Evolutionary conservation across 2,888 invertebrate genomes (phyloP).

Genomic region (Dynastes grantii): DNA sequence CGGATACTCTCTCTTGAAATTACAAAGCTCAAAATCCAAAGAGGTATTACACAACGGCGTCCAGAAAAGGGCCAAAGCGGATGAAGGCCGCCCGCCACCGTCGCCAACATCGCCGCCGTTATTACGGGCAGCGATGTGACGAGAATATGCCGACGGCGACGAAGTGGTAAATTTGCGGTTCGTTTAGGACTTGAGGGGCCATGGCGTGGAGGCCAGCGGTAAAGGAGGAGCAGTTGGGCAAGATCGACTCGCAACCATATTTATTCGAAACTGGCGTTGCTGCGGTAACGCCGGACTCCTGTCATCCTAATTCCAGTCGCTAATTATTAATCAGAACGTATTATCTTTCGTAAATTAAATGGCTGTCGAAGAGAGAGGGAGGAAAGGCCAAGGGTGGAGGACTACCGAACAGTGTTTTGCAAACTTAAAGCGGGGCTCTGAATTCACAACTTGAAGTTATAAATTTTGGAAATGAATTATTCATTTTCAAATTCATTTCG

Average conservation of each 20-base stretch:
- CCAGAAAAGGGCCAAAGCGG: background rate
- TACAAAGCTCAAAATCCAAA: slow-evolving; percentile 22
- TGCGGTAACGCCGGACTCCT: slow-evolving; percentile 25
- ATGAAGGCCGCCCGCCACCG: background rate
- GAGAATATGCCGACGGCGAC: slow-evolving; percentile 7
- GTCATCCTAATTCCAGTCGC: slow-evolving; percentile 18
- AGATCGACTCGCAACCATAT: background rate
- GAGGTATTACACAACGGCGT: background rate
- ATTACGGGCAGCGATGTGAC: background rate
- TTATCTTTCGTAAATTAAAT: slow-evolving; percentile 37
- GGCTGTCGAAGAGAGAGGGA: background rate
- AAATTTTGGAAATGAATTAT: too few species aligned
- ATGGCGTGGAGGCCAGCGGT: too few species aligned
- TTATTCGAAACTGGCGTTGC: slow-evolving; percentile 8
- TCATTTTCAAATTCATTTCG: too few species aligned
- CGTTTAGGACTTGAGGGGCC: background rate
- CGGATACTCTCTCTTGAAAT: background rate
- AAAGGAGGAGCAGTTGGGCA: background rate
- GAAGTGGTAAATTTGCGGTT: slow-evolving; percentile 26
- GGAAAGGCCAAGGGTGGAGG: background rate
- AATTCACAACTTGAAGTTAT: too few species aligned
- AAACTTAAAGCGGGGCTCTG: background rate
- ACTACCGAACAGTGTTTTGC: background rate
- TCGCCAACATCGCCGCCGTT: background rate
- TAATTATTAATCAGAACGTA: slow-evolving; percentile 46